phyloP scores from a whole-genome alignment of 2,797 vertebrate genomes.

The Typhlichthys subterraneus region DNA sequence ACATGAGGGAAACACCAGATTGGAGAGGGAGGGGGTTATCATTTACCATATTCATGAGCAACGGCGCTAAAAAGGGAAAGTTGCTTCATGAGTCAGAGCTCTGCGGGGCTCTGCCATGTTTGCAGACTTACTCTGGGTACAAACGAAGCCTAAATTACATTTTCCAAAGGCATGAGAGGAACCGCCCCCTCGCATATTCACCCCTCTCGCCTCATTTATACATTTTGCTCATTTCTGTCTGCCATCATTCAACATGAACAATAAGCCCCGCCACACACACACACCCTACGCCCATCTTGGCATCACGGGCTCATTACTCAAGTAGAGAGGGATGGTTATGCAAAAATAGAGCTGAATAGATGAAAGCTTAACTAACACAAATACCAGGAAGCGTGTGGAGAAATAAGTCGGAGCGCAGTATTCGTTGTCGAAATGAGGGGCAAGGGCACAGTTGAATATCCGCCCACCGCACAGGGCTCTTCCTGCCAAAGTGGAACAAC shows the following conservation, averaged over 20 bases:
- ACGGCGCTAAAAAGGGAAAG: constrained; percentile 13
- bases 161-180: constrained; percentile 32
- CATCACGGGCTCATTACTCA: constrained; percentile 54
- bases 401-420: too few species aligned
- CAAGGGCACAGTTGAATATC: too few species aligned
- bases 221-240: constrained; percentile 43
- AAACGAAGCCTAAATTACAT: constrained; percentile 51
- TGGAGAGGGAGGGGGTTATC: constrained; percentile 16
- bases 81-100: constrained; percentile 36
- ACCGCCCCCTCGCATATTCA: constrained; percentile 7
- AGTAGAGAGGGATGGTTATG: constrained; percentile 28
- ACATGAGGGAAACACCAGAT: not conserved
- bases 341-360: constrained; percentile 24
- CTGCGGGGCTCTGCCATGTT: constrained; percentile 42
- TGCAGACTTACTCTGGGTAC: constrained; percentile 47
- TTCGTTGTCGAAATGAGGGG: too few species aligned
- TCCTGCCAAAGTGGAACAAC: too few species aligned
- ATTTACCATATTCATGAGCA: constrained; percentile 43
- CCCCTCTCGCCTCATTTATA: constrained; percentile 38
- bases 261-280: not conserved
- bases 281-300: constrained; percentile 33
- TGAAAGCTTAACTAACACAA: constrained; percentile 18
- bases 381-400: not conserved
- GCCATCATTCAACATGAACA: constrained; percentile 32
- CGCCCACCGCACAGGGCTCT: too few species aligned